These are phyloP conservation scores for Coptodon bakossiorum DNA, from an alignment of 2,113 vertebrate species.

Conservation along the genomic window DNA sequence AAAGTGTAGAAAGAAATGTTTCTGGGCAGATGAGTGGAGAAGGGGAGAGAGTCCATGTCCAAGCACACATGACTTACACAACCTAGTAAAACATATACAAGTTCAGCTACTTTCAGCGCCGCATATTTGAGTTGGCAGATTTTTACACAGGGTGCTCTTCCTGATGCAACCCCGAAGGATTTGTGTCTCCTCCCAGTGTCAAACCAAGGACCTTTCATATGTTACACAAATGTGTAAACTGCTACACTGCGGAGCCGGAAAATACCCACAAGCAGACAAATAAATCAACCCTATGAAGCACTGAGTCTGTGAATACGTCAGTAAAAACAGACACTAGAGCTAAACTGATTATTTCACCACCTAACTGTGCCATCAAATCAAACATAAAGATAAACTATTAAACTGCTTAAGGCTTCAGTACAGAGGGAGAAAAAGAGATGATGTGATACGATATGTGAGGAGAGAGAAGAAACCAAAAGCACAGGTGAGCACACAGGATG, in stretches of 20 bases:
- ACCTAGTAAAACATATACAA: background rate
- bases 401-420: background rate
- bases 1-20: background rate
- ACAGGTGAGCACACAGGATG: background rate
- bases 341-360: background rate
- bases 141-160: background rate
- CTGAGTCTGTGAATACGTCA: background rate
- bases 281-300: background rate
- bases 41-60: background rate
- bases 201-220: background rate
- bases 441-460: background rate
- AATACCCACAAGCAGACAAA: background rate
- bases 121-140: background rate
- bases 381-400: background rate
- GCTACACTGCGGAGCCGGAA: fast-evolving
- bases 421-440: background rate
- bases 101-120: background rate
- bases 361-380: background rate
- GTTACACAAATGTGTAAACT: background rate
- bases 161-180: background rate
- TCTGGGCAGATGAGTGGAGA: background rate
- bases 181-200: background rate
- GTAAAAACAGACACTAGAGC: background rate
- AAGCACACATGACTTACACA: background rate
- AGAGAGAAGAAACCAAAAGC: background rate